Percentiles rank a stretch among this genome's conserved stretches.
Evolutionary conservation across 2,113 vertebrate genomes (phyloP).

Genomic region (Barbus barbus): DNA sequence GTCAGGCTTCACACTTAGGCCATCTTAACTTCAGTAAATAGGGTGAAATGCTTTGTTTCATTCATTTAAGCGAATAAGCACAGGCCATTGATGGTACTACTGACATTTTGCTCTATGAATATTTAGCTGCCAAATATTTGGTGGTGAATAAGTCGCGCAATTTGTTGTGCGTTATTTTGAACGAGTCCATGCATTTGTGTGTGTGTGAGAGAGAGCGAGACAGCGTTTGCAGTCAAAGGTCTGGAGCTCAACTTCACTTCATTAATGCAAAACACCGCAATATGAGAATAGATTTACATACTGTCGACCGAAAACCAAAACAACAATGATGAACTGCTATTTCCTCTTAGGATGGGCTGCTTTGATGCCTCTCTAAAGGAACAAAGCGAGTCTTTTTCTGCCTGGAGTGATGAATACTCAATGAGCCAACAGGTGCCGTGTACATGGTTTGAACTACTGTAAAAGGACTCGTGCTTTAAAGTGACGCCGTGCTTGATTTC

Average conservation of each 20-base stretch:
- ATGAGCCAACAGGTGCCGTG: conserved; percentile 51
- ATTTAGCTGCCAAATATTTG: conserved; percentile 49
- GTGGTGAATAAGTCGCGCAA: conserved; percentile 30
- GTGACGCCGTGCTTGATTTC: conserved; percentile 23
- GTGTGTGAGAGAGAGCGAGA: not conserved
- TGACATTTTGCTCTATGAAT: conserved; percentile 50
- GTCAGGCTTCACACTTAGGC: conserved; percentile 10
- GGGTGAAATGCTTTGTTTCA: conserved; percentile 28
- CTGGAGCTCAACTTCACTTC: conserved; percentile 65
- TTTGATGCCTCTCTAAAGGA: conserved; percentile 64
- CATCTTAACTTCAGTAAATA: conserved; percentile 35
- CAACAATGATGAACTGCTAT: conserved; percentile 60
- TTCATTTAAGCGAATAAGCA: conserved; percentile 44
- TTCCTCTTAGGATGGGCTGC: conserved; percentile 51
- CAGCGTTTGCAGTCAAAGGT: conserved; percentile 63
- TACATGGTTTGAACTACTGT: conserved; percentile 54
- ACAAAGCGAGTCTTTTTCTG: conserved; percentile 33
- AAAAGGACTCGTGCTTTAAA: conserved; percentile 46
- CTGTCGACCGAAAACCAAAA: conserved; percentile 65
- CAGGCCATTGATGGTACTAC: conserved; percentile 43
- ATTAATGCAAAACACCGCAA: conserved; percentile 63
- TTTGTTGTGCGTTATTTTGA: conserved; percentile 23
- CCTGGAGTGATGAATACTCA: conserved; percentile 16
- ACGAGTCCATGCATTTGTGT: not conserved
- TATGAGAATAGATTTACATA: conserved; percentile 65